Evolutionary conservation across 2,888 invertebrate species (phyloP).

Genomic region (Lymantria monacha): DNA sequence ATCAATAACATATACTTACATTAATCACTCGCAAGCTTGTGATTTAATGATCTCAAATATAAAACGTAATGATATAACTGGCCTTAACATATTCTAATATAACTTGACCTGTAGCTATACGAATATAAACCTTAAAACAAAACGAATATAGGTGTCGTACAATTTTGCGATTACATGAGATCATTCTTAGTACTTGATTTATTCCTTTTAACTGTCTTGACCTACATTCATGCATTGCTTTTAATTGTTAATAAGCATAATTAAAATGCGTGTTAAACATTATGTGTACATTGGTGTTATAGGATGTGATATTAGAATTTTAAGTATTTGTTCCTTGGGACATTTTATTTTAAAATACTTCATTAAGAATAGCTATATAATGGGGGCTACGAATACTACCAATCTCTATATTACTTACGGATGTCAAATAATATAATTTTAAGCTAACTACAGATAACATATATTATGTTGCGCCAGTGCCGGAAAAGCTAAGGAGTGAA

Average conservation of each 20-base stretch:
- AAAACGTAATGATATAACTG: slow-evolving; percentile 68
- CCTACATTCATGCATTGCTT: slow-evolving; percentile 76
- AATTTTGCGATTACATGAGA: slow-evolving; percentile 56
- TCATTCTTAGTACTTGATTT: slow-evolving; percentile 76
- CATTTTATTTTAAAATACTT: too few relatives aligned
- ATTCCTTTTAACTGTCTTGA: slow-evolving; percentile 79
- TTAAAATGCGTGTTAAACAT: slow-evolving; percentile 77
- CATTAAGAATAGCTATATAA: too few relatives aligned
- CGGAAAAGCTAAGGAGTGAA: too few relatives aligned
- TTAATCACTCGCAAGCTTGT: slow-evolving; percentile 60
- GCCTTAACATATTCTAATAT: slow-evolving; percentile 50
- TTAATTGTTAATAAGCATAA: slow-evolving; percentile 82
- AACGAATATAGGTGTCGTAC: slow-evolving; percentile 35
- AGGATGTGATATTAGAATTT: slow-evolving; percentile 19
- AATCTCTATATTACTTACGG: too few relatives aligned
- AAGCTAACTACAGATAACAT: too few relatives aligned
- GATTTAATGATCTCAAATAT: slow-evolving; percentile 73
- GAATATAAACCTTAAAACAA: slow-evolving; percentile 37
- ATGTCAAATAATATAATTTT: too few relatives aligned
- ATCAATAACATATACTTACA: slow-evolving; percentile 43
- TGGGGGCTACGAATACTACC: too few relatives aligned
- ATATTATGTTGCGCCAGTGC: too few relatives aligned
- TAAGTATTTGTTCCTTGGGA: slow-evolving; percentile 3
- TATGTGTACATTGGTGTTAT: slow-evolving; percentile 31
- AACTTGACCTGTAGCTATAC: slow-evolving; percentile 19